Conservation (phyloP, 2,888 invertebrate species). For the Mamestra brassicae region DNA sequence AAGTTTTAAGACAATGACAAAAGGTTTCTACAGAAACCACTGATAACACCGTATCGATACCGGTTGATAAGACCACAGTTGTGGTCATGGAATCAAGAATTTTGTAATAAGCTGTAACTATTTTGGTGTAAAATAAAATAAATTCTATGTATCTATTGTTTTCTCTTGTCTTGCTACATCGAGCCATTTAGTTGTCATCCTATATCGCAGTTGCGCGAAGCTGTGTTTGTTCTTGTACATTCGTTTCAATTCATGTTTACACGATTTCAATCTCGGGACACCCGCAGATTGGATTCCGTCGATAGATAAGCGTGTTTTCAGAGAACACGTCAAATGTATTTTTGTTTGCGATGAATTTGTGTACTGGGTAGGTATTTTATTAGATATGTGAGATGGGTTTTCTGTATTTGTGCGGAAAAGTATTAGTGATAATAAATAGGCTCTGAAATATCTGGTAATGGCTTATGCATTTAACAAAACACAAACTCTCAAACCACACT, state of each 20-base stretch:
- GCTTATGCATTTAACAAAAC: not conserved
- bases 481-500: not conserved
- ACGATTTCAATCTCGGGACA: constrained; percentile 66
- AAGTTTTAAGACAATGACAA: too few species aligned
- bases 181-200: constrained; percentile 60
- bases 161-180: constrained; percentile 32
- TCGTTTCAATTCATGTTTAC: constrained; percentile 71
- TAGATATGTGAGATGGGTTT: not conserved
- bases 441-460: not conserved
- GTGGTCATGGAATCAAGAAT: too few species aligned
- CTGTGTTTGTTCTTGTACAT: constrained; percentile 65
- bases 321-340: constrained; percentile 48
- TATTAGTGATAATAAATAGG: not conserved
- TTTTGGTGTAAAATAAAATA: not conserved
- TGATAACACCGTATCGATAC: too few species aligned
- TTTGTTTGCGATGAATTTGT: constrained; percentile 37
- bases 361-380: constrained; percentile 15
- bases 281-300: constrained; percentile 66
- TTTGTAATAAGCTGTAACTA: too few species aligned
- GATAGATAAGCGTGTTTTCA: constrained; percentile 54
- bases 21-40: too few species aligned
- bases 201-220: constrained; percentile 48
- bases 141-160: not conserved
- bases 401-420: not conserved
- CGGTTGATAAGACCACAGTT: too few species aligned